phyloP scores from a whole-genome alignment of 2,888 invertebrate genomes.

The Sisyra nigra region DNA sequence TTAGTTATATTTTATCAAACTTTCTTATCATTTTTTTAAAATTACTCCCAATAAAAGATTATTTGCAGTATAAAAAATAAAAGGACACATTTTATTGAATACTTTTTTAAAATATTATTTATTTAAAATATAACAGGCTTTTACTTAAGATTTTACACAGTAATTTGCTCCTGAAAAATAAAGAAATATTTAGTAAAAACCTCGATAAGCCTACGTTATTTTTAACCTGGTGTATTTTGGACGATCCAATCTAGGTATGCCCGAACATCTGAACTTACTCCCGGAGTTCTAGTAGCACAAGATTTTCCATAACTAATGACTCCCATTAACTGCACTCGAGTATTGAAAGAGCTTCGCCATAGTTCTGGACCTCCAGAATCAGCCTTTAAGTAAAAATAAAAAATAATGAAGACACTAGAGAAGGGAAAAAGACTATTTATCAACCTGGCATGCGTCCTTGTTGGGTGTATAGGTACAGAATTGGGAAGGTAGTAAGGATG shows the following conservation, averaged over 20 bases:
- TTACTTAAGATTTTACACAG: too few species aligned
- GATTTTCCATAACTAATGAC: slow-evolving; percentile 36
- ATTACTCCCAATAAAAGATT: too few species aligned
- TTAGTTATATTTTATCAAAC: too few species aligned
- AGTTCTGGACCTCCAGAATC: slow-evolving; percentile 42
- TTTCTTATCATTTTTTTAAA: too few species aligned
- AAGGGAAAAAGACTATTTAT: slow-evolving; percentile 12
- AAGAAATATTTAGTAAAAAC: too few species aligned
- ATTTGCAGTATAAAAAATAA: too few species aligned
- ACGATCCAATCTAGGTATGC: slow-evolving; percentile 37
- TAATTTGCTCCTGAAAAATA: too few species aligned
- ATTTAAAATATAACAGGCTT: too few species aligned
- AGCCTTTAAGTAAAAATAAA: slow-evolving; percentile 16
- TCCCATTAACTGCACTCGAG: slow-evolving; percentile 28
- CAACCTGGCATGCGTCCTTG: slow-evolving; percentile 46
- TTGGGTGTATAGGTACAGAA: slow-evolving; percentile 34
- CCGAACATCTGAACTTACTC: slow-evolving; percentile 37
- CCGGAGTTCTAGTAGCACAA: slow-evolving; percentile 34
- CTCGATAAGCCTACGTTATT: too few species aligned
- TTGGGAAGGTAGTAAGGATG: slow-evolving; percentile 17
- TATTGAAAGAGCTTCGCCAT: slow-evolving; percentile 29
- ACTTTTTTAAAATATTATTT: too few species aligned
- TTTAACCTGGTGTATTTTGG: slow-evolving; percentile 18
- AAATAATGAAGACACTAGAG: neutral
- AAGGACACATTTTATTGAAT: too few species aligned